Evolutionary conservation across 2,113 vertebrate genomes (phyloP), one percentile per base, ranked within the genome.

Genomic region (Bubalus kerabau): DNA sequence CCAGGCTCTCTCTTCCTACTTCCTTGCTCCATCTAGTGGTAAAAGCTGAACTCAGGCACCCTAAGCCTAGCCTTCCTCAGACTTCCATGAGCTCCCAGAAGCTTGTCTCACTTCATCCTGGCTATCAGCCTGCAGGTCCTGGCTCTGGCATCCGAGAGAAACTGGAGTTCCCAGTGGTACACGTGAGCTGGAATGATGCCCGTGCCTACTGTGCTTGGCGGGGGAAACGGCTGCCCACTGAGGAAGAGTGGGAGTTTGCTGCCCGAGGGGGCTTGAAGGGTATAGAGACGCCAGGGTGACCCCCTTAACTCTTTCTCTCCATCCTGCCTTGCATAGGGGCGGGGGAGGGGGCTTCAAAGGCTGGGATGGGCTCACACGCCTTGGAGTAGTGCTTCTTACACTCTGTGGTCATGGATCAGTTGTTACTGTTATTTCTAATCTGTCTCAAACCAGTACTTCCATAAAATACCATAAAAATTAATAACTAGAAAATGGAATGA

Each of bases 201-300:
- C 98, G 19, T 91, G 99, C 99, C 0, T 99, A 99, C 98, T 99
- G 99, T 64, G 87, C 89, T 12, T 99, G 99, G 99, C 99, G 95
- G 54, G 98, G 99, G 92, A 99, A 99, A 97, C 98, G 99, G 92
- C 99, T 99, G 46, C 99, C 99, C 0, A 98, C 98, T 0, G 99
- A 99, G 93, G 99, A 99, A 76, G 99, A 99, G 97, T 99, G 99
- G 99, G 99, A 99, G 97, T 99, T 99, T 95, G 99, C 99, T 82
- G 99, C 99, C 85, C 99, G 99, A 16, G 99, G 99, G 46, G 99
- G 99, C 13, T 98, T 99, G 86, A 98, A 99, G 97, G 99, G 99
- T 99, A 99, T 0, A 98, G 95, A 92, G 60, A 71, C 16, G 13
- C 71, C 82, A 64, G 30, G 36, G 64, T 7, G 0, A 32, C 52